Base-by-base conservation (phyloP, 2,888 invertebrate genomes). In the Netelia fuscicornis region DNA sequence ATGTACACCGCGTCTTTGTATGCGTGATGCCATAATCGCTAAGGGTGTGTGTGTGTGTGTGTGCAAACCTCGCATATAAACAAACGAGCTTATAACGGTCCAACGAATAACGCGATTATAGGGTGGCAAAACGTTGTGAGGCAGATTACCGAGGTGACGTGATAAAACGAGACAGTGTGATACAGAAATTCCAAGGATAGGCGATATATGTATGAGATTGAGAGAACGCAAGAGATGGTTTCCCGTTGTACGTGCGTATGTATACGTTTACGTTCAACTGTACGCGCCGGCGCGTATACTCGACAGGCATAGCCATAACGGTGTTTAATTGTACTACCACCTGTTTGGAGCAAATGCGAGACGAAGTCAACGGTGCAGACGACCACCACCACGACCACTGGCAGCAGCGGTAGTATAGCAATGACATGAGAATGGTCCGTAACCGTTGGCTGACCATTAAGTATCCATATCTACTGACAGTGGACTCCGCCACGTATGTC, bases 301-400 rank as follows among this genome's bases (percentile, higher is more conserved):
- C 81, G 79, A 78, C 70, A 79, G 90, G 89, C 89, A 90, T 91
- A 92, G 90, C 89, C 91, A 90, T 92, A 92, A 92, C 90, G 89
- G 83, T 88, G 90, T 92, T 92, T 92, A 92, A 92, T 92, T 92
- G 91, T 89, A 89, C 89, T 88, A 86, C 90, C 91, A 92, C 91
- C 91, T 92, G 92, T 92, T 91, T 90, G 90, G 89, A 80, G 84
- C 78, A 78, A 83, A 83, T 83, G 81, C 81, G 82, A 74, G 82
- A 82, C 79, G 70, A 70, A 62, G 64, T 71, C 42, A 56, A 79
- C 79, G 76, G 67, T 52, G 37, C 42, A 65, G 56, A 64, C 89
- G 89, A 90, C 90, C 90, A 90, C 89, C 86, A 83, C 87, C 81
- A 84, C 86, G 81, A 62, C 81, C 87, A 83, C 80, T 77, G 77